phyloP scores from a whole-genome alignment of 1,140 invertebrate genomes.

The Littorina saxatilis region DNA sequence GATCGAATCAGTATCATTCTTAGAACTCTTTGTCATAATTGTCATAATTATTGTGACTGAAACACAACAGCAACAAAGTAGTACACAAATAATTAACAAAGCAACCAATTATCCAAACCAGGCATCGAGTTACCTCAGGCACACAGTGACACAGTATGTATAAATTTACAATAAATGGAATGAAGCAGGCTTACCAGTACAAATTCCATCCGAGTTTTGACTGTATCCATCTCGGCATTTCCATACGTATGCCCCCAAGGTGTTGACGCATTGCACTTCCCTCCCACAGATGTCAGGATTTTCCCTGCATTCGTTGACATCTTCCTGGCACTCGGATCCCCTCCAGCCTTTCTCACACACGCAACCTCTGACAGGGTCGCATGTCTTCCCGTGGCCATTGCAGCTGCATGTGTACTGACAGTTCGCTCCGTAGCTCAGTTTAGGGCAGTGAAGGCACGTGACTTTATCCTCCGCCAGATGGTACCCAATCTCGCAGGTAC shows the following conservation, averaged over 20 bases:
- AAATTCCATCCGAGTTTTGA: too few relatives aligned
- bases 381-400: not conserved
- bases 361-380: conserved; percentile 19
- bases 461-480: not conserved
- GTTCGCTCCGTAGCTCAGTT: not conserved
- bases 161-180: too few relatives aligned
- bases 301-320: conserved; percentile 33
- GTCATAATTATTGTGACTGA: too few relatives aligned
- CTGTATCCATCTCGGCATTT: conserved; percentile 12
- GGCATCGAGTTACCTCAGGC: too few relatives aligned
- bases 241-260: conserved; percentile 33
- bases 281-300: conserved; percentile 12
- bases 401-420: conserved; percentile 23
- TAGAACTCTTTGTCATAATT: too few relatives aligned
- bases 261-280: conserved; percentile 30
- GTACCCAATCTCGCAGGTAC: conserved; percentile 27
- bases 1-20: too few relatives aligned
- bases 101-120: too few relatives aligned
- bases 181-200: too few relatives aligned
- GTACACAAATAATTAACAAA: too few relatives aligned
- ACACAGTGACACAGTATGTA: too few relatives aligned
- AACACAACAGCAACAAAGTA: too few relatives aligned
- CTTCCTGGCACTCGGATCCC: not conserved
- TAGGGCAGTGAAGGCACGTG: conserved; percentile 11
- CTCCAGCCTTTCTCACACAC: conserved; percentile 30